These are phyloP conservation scores for Centropyge bicolor DNA, from an alignment of 2,797 vertebrate species.

Conservation along the genomic window DNA sequence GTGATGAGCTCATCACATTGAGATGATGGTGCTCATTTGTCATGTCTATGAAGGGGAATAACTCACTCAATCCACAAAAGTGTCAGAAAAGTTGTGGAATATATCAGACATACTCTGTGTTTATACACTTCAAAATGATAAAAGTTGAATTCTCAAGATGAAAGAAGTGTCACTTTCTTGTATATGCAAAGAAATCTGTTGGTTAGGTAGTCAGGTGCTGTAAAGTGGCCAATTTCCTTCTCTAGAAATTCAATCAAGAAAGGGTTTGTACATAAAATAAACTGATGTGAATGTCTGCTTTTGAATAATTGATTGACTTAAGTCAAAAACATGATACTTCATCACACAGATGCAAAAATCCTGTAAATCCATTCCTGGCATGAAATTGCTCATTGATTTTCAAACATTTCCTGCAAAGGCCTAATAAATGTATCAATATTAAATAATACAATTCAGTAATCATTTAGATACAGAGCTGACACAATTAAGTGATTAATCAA, in stretches of 20 bases:
- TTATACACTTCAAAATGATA: neutral
- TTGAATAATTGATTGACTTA: neutral
- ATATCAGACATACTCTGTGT: conserved; percentile 12
- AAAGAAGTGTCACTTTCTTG: neutral
- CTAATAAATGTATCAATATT: neutral
- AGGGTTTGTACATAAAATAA: neutral
- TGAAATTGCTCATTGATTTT: neutral
- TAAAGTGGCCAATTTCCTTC: neutral
- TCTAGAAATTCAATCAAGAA: neutral
- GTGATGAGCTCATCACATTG: conserved; percentile 72
- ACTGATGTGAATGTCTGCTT: neutral
- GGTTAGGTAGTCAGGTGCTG: neutral
- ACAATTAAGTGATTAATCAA: neutral
- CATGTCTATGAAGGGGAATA: conserved; percentile 54
- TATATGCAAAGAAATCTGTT: neutral
- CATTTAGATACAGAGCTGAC: neutral
- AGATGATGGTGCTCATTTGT: conserved; percentile 72
- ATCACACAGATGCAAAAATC: neutral
- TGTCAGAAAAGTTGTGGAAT: conserved; percentile 13
- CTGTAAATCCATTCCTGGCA: neutral
- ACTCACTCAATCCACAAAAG: conserved; percentile 34
- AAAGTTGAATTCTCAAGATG: neutral
- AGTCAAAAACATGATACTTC: neutral
- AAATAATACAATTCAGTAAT: neutral
- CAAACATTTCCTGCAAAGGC: neutral